Conservation (phyloP, 2,113 vertebrate species). For the Noturus placidus region DNA sequence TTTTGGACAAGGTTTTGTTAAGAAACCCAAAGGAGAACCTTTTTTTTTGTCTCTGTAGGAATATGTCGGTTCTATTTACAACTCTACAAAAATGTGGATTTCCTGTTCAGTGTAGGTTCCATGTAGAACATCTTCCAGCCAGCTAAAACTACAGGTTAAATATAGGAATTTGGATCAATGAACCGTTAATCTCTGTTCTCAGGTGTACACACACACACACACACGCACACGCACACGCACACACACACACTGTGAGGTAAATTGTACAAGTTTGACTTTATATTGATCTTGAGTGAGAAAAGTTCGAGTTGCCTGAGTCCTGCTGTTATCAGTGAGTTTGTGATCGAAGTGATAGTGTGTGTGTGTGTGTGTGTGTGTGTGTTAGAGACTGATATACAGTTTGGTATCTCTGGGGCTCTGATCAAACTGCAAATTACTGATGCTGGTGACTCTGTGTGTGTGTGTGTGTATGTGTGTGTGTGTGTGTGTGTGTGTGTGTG, state of each 20-base stretch:
- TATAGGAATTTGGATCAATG: no score
- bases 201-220: not conserved
- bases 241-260: conserved; percentile 7
- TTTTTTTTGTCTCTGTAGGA: not conserved
- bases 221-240: conserved; percentile 9
- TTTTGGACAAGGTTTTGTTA: not conserved
- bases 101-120: not conserved
- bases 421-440: conserved; percentile 32
- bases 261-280: not conserved
- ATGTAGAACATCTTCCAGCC: no score
- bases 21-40: not conserved
- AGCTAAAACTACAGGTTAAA: not conserved
- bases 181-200: no score
- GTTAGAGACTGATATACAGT: conserved; percentile 36
- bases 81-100: not conserved
- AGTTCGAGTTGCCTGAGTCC: not conserved
- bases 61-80: no score
- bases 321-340: not conserved
- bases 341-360: not conserved
- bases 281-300: not conserved
- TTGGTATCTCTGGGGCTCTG: not conserved
- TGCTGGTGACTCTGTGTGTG: not conserved
- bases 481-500: conserved; percentile 12
- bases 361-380: conserved; percentile 30
- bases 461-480: not conserved